Percentiles rank a stretch among this genome's conserved stretches.
These are phyloP conservation scores for Otolemur crassicaudatus DNA, from an alignment of 2,797 vertebrate species.

Conservation along the genomic window DNA sequence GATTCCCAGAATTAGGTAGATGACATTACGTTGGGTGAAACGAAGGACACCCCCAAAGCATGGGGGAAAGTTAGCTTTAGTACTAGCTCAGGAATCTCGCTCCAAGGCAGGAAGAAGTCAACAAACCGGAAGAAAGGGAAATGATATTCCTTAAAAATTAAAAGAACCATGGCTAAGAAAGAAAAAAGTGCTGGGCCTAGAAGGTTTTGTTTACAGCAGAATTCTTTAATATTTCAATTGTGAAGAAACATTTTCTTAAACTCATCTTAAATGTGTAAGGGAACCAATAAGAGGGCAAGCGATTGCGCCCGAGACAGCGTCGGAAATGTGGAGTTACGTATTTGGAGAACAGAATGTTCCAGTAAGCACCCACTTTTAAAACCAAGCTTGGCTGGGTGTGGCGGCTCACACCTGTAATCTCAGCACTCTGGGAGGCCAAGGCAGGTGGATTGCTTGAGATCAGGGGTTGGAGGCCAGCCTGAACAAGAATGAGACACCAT, in stretches of 20 bases:
- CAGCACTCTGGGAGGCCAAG: too few relatives aligned
- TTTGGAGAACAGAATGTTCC: not conserved
- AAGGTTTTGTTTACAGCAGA: not conserved
- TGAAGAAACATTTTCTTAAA: not conserved
- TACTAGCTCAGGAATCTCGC: not conserved
- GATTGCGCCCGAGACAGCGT: not conserved
- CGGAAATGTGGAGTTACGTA: not conserved
- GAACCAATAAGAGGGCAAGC: not conserved
- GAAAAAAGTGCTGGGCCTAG: not conserved
- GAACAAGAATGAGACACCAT: too few relatives aligned
- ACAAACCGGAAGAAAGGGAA: not conserved
- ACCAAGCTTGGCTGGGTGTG: too few relatives aligned
- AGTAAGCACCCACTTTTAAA: not conserved
- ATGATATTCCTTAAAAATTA: not conserved
- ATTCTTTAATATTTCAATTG: not conserved
- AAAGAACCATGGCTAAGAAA: not conserved
- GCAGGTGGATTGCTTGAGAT: too few relatives aligned
- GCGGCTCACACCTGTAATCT: too few relatives aligned
- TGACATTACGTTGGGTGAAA: not conserved
- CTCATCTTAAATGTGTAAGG: not conserved
- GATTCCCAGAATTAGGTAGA: not conserved
- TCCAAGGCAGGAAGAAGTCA: not conserved
- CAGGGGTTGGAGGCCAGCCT: too few relatives aligned
- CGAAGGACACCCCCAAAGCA: not conserved
- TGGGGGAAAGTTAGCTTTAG: not conserved